Conservation (phyloP, 1,140 invertebrate genomes). For the Drosophila grimshawi region DNA sequence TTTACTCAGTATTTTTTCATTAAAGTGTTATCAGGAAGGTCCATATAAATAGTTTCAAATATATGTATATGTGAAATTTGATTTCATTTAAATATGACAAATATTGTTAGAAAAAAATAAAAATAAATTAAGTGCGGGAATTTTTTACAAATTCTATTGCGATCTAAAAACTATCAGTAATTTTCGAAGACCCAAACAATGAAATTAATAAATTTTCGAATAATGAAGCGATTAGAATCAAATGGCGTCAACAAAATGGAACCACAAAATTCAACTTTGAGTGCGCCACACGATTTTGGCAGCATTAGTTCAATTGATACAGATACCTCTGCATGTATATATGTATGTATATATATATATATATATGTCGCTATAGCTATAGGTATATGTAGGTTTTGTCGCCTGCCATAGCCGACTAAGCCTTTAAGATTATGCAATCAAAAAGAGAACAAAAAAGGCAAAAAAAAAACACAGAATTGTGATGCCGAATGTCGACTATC, state of each 20-base stretch:
- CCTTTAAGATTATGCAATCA: constrained; percentile 72
- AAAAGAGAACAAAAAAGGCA: constrained; percentile 37
- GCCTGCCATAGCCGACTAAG: constrained; percentile 40
- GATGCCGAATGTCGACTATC: constrained; percentile 23
- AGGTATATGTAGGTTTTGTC: constrained; percentile 7
- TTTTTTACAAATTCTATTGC: too few relatives aligned
- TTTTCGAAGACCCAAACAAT: constrained; percentile 60
- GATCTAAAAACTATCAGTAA: constrained; percentile 31
- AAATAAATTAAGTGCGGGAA: too few relatives aligned
- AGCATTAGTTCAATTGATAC: constrained; percentile 67
- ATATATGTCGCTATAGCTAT: too few relatives aligned
- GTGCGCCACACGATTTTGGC: constrained; percentile 44
- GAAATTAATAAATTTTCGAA: constrained; percentile 72
- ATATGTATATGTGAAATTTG: too few relatives aligned
- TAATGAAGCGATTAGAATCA: constrained; percentile 63
- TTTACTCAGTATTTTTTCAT: too few relatives aligned
- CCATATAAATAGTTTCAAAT: too few relatives aligned
- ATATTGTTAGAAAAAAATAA: too few relatives aligned
- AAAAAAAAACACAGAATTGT: constrained; percentile 20
- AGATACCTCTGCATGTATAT: neutral
- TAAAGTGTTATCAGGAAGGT: too few relatives aligned
- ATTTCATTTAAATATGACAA: too few relatives aligned
- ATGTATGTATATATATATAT: neutral
- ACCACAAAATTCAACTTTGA: constrained; percentile 45
- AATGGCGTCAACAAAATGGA: constrained; percentile 49